Evolutionary conservation across 2,888 invertebrate species (phyloP).

Genomic region (Thelaira solivaga): DNA sequence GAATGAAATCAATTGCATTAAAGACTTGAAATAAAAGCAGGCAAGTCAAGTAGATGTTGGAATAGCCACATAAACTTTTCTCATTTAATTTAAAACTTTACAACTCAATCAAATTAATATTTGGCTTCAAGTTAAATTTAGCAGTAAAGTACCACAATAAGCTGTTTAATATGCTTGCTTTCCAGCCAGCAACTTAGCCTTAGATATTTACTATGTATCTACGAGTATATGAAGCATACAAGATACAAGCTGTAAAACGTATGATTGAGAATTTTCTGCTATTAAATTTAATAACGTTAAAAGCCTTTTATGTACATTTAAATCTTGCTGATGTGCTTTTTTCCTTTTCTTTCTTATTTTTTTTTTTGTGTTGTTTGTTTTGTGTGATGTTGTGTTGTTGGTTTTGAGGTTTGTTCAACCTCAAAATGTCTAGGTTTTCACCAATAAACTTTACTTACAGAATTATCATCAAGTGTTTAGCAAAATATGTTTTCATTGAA

Average conservation of each 20-base stretch:
- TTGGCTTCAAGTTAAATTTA: slow-evolving; percentile 12
- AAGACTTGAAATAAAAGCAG: not conserved
- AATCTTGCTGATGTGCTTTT: slow-evolving; percentile 1
- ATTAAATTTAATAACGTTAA: slow-evolving; percentile 55
- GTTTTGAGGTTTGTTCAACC: slow-evolving; percentile 53
- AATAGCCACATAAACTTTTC: not conserved
- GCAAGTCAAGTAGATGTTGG: too few relatives aligned
- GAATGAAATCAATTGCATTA: slow-evolving; percentile 21
- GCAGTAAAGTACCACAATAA: slow-evolving; percentile 5
- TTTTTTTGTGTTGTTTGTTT: not conserved
- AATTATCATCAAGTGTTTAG: slow-evolving; percentile 52
- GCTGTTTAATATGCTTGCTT: slow-evolving; percentile 27
- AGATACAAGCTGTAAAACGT: too few relatives aligned
- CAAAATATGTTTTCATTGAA: slow-evolving; percentile 56
- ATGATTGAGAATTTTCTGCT: slow-evolving; percentile 34
- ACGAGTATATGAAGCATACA: not conserved
- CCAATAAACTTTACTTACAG: slow-evolving; percentile 54
- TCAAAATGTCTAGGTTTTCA: slow-evolving; percentile 56
- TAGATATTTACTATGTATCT: not conserved
- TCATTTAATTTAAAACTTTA: not conserved
- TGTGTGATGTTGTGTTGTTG: slow-evolving; percentile 10
- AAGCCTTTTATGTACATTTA: slow-evolving; percentile 43
- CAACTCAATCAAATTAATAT: slow-evolving; percentile 22
- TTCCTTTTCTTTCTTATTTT: not conserved
- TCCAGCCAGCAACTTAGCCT: slow-evolving; percentile 1